Evolutionary conservation across 37 sponge, comb jelly and placozoan species (phyloP), one percentile per base, ranked within the genome.

Genomic region (Eunapius fragilis): DNA sequence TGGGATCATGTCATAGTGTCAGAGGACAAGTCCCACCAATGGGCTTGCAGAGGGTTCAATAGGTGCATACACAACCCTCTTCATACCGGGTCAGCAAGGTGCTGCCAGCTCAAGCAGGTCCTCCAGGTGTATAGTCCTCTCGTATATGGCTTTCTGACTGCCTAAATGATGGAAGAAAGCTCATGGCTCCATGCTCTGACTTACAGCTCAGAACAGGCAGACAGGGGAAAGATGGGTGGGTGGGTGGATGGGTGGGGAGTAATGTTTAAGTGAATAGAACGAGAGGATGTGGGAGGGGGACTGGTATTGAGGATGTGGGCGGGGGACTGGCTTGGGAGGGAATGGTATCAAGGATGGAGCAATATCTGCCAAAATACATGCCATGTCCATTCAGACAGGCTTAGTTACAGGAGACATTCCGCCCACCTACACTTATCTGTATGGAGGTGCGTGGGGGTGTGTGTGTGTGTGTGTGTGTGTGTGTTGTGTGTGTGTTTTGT

Each of bases 31-130:
- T 34, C 27, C 14, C 32, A 73, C 74, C 32, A 31, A 73, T 73
- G 27, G 27, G 31, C 13, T 73, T 31, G 32, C 32, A 73, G 32
- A 2, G 22, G 30, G 9, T 72, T 13, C 11, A 27, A 34, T 58
- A 2, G 22, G 58, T 58, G 17, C 25, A 27, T 0, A 58, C 58
- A 58, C 58, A n/a, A n/a, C n/a, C n/a, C n/a, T 10, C 19, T 58
- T 72, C 95, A 85, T 70, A 96, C 94, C 13, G 97, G 94, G 28
- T 96, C 93, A 45, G 69, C 82, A 17, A 92, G 77, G 50, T 94
- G 85, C 70, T 94, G 97, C 31, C n/a, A 91, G 45, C 67, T 96
- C 97, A 25, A 96, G 87, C 31, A 96, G 83, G 47, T 96, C 97
- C 41, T 96, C 97, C 33, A 96, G 69, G 22, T 87, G 87, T 26